These are phyloP conservation scores for Choloepus hoffmanni DNA, from an alignment of 2,113 vertebrate genomes.

Conservation along the genomic window DNA sequence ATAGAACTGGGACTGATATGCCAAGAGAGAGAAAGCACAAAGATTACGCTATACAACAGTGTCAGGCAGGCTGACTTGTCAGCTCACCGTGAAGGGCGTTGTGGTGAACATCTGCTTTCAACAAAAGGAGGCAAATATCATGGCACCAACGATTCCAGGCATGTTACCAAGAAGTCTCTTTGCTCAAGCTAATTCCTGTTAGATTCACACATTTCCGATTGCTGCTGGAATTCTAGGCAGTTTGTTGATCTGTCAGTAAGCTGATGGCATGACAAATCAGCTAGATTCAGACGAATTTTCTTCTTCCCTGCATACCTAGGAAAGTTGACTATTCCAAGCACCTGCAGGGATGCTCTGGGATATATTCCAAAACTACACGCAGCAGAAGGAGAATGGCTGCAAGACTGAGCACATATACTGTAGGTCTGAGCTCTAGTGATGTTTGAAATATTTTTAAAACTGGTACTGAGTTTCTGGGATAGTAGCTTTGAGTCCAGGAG, in stretches of 20 bases:
- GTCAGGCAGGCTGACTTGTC: slow-evolving; percentile 50
- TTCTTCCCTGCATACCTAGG: background rate
- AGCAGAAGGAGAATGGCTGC: background rate
- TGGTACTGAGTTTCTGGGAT: background rate
- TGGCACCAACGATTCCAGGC: slow-evolving; percentile 69
- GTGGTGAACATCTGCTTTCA: slow-evolving; percentile 72
- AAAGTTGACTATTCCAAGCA: background rate
- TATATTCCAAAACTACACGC: background rate
- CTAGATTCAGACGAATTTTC: slow-evolving; percentile 37
- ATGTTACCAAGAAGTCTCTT: slow-evolving; percentile 65
- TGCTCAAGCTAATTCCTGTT: slow-evolving; percentile 54
- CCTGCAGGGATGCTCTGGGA: slow-evolving; percentile 40
- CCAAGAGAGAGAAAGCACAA: slow-evolving; percentile 58
- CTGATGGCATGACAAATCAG: slow-evolving; percentile 37
- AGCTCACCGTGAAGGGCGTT: background rate
- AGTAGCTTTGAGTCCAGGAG: background rate
- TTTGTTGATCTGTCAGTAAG: slow-evolving; percentile 45
- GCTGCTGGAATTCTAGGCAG: slow-evolving; percentile 56
- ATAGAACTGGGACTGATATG: slow-evolving; percentile 32
- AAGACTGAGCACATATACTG: background rate
- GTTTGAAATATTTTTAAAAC: background rate
- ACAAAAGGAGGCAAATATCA: slow-evolving; percentile 57
- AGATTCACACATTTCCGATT: slow-evolving; percentile 41
- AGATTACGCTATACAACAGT: background rate
- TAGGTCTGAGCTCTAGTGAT: background rate